Conservation (phyloP, 2,113 vertebrate species). For the Rhea americana region DNA sequence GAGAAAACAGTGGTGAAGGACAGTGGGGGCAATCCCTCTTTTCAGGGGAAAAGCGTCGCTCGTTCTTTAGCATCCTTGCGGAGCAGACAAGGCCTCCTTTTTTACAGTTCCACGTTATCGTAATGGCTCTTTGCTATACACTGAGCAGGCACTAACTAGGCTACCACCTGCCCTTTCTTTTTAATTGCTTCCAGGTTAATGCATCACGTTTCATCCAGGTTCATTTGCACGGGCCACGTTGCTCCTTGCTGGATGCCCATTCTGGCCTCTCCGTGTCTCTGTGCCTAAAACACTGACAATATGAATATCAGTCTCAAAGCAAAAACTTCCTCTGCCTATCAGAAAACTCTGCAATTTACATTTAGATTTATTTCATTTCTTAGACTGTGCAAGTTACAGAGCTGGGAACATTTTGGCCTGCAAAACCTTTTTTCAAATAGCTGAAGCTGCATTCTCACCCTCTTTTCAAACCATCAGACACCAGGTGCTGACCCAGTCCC, state of each 20-base stretch:
- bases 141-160: conserved; percentile 1
- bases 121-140: conserved; percentile 34
- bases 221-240: conserved; percentile 9
- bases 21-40: conserved; percentile 30
- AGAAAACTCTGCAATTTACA: conserved; percentile 74
- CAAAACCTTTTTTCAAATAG: conserved; percentile 73
- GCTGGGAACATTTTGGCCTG: conserved; percentile 70
- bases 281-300: background rate
- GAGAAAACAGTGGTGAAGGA: conserved; percentile 43
- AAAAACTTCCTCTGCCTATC: conserved; percentile 50
- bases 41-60: conserved; percentile 24
- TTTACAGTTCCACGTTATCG: conserved; percentile 20
- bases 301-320: conserved; percentile 68
- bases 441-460: conserved; percentile 67
- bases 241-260: background rate
- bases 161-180: conserved; percentile 40
- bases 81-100: conserved; percentile 46
- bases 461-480: conserved; percentile 70
- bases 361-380: conserved; percentile 78
- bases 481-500: conserved; percentile 72
- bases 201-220: background rate
- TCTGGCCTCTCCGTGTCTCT: background rate
- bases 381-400: conserved; percentile 66
- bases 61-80: conserved; percentile 29
- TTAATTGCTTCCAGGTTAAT: conserved; percentile 69